Base-by-base conservation (phyloP, 2,888 invertebrate species). In the Alsophila aescularia region DNA sequence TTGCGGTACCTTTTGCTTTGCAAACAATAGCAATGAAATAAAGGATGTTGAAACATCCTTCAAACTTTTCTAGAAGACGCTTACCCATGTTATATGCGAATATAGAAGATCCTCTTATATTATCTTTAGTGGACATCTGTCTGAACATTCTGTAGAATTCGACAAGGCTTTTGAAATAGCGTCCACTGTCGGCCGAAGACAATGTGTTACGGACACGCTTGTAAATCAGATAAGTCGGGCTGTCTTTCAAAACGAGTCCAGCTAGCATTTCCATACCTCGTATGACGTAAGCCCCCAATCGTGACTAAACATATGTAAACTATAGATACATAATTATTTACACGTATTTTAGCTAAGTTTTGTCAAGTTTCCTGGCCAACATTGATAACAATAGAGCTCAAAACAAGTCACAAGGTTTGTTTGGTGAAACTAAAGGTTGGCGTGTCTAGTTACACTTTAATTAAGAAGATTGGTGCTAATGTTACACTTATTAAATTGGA, bases 141-240 rank as follows among this genome's bases (percentile, higher is more conserved):
- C 47, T 63, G 48, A 47, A 44, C 43, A 57, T 48, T 6, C 60
- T 50, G 52, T 29, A 48, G 42, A 60, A 75, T 71, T 73, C 34
- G 69, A 68, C 67, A 71, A 66, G 69, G 60, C 59, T 66, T 72
- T 73, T 67, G 69, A 69, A 73, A 69, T 53, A 55, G 44, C 48
- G 36, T 62, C 51, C 51, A 45, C 54, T 70, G 74, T 75, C 69
- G 59, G 62, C 60, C 58, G 59, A 62, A 73, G 52, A 83, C 81
- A 83, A 85, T 86, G 68, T 73, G 77, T 77, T 73, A 79, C 81
- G 73, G 86, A 80, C 73, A 86, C 79, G 83, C 82, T 75, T 70
- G 73, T 64, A 77, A 81, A 81, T 80, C 70, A 75, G 76, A 81
- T 79, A 79, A 74, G 69, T 66, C 61, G 70, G 58, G 59, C 70